phyloP scores from a whole-genome alignment of 2,797 vertebrate genomes.

The Bradypodion ventrale region DNA sequence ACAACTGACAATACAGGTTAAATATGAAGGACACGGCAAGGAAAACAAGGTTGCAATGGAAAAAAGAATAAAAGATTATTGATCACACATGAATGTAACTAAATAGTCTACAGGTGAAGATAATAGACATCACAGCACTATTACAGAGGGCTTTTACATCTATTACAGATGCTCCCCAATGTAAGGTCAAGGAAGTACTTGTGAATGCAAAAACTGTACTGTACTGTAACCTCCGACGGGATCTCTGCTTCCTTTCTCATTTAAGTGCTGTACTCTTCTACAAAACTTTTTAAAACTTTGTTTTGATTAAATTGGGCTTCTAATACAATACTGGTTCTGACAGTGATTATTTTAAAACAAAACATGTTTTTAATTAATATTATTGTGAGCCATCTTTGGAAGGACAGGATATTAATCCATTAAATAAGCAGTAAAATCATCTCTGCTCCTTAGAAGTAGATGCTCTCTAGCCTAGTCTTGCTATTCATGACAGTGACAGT shows the following conservation, averaged over 20 bases:
- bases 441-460: neutral
- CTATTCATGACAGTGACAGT: neutral
- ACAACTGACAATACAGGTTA: neutral
- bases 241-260: neutral
- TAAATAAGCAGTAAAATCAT: too few relatives aligned
- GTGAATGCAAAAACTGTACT: neutral
- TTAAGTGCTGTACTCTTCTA: neutral
- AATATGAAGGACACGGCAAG: conserved; percentile 6
- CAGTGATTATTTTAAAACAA: too few relatives aligned
- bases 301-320: too few relatives aligned
- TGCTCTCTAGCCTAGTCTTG: neutral
- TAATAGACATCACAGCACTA: neutral
- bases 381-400: too few relatives aligned
- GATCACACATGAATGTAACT: too few relatives aligned
- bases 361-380: too few relatives aligned
- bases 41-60: neutral
- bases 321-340: too few relatives aligned
- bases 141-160: neutral
- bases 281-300: too few relatives aligned
- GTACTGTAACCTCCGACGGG: neutral
- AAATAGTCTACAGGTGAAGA: neutral
- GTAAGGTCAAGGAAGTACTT: neutral
- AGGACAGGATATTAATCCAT: too few relatives aligned
- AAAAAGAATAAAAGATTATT: neutral
- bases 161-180: neutral